These are phyloP conservation scores for Pararge aegeria DNA, from an alignment of 1,140 invertebrate species.

Conservation along the genomic window DNA sequence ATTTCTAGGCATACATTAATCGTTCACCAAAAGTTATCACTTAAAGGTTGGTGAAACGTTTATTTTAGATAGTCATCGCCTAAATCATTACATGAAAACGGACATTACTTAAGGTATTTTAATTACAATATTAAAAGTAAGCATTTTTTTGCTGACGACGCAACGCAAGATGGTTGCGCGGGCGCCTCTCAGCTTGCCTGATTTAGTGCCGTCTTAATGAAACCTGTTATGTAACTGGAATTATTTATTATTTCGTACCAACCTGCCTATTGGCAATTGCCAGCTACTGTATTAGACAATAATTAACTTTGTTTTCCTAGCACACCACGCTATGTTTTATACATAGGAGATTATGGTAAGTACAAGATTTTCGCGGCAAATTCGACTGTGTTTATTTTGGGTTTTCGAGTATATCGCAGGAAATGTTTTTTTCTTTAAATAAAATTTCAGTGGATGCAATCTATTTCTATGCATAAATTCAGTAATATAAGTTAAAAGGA, in stretches of 20 bases:
- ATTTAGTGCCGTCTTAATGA: conserved; percentile 72
- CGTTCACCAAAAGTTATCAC: too few relatives aligned
- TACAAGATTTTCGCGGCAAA: neutral
- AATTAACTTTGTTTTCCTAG: conserved; percentile 59
- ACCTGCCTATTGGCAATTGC: conserved; percentile 52
- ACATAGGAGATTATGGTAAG: neutral
- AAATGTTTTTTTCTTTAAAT: too few relatives aligned
- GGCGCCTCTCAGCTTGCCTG: conserved; percentile 58
- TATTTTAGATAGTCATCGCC: too few relatives aligned
- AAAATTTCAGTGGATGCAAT: too few relatives aligned
- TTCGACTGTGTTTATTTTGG: too few relatives aligned
- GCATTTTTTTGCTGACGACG: conserved; percentile 15
- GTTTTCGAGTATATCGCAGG: neutral
- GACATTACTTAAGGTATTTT: too few relatives aligned
- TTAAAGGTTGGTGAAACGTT: too few relatives aligned
- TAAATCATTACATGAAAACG: too few relatives aligned
- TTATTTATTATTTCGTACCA: conserved; percentile 72
- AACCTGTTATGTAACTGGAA: conserved; percentile 74
- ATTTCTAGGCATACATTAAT: too few relatives aligned
- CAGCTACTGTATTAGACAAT: conserved; percentile 68
- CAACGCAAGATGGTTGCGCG: conserved; percentile 25
- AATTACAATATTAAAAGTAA: too few relatives aligned
- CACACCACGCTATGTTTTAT: conserved; percentile 18
- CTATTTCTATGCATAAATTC: too few relatives aligned
- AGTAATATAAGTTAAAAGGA: too few relatives aligned